Conservation (phyloP, 2,113 vertebrate species). For the Sylvilagus bachmani region DNA sequence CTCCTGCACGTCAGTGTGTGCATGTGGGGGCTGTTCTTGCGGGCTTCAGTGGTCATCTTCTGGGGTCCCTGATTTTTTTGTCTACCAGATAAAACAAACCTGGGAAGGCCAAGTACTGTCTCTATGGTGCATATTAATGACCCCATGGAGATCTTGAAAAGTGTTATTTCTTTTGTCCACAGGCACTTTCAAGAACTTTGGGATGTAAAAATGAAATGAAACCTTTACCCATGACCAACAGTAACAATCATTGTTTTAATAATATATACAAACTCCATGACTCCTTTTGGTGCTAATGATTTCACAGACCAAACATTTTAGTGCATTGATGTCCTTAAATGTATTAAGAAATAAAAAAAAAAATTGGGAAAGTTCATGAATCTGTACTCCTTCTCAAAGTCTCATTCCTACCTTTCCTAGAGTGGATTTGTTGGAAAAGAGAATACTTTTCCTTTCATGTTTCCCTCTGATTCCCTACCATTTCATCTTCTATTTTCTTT, state of each 20-base stretch:
- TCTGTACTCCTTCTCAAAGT: slow-evolving; percentile 80
- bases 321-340: slow-evolving; percentile 81
- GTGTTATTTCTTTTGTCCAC: slow-evolving; percentile 84
- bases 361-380: slow-evolving; percentile 77
- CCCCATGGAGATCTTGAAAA: slow-evolving; percentile 78
- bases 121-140: slow-evolving; percentile 69
- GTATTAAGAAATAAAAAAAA: slow-evolving; percentile 83
- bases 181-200: slow-evolving; percentile 86
- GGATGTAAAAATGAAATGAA: slow-evolving; percentile 79
- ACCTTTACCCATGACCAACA: slow-evolving; percentile 76
- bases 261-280: slow-evolving; percentile 75
- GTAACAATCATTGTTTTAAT: slow-evolving; percentile 77
- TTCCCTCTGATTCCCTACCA: slow-evolving; percentile 71
- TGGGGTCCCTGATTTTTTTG: slow-evolving; percentile 60
- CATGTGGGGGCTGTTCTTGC: slow-evolving; percentile 74
- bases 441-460: slow-evolving; percentile 73
- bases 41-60: slow-evolving; percentile 56
- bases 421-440: slow-evolving; percentile 70
- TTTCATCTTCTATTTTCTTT: slow-evolving; percentile 44
- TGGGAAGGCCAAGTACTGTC: slow-evolving; percentile 72
- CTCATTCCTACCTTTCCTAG: slow-evolving; percentile 84
- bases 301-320: slow-evolving; percentile 84
- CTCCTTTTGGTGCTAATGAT: slow-evolving; percentile 88
- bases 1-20: slow-evolving; percentile 58
- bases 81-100: slow-evolving; percentile 77